A percentile compares a stretch with the other conserved stretches of the same genome.
These are phyloP conservation scores for Calephelis perditalis DNA, from an alignment of 2,888 invertebrate genomes.

Conservation along the genomic window DNA sequence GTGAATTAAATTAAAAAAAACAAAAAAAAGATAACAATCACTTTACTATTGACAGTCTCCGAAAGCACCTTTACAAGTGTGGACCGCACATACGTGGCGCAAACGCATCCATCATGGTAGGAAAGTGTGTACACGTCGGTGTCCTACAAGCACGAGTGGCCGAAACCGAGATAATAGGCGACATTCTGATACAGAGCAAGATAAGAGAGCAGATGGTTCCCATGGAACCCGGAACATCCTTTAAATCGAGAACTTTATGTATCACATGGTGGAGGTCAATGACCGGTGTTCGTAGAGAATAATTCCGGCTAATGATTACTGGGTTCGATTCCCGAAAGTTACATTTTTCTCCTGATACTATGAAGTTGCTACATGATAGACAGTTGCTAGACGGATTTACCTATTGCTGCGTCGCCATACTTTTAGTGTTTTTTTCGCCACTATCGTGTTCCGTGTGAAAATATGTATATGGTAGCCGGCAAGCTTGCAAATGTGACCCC, in stretches of 20 bases:
- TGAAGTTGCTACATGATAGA: too few species aligned
- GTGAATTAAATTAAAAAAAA: too few species aligned
- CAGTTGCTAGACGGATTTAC: too few species aligned
- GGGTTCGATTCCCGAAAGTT: too few species aligned
- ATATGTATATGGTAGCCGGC: too few species aligned
- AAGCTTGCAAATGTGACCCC: too few species aligned
- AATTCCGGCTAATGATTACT: too few species aligned
- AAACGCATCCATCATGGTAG: slow-evolving; percentile 71
- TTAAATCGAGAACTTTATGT: slow-evolving; percentile 31
- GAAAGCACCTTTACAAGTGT: slow-evolving; percentile 19
- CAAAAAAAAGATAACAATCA: slow-evolving; percentile 3
- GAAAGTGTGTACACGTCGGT: slow-evolving; percentile 56
- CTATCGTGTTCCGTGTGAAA: too few species aligned
- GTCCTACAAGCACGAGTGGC: slow-evolving; percentile 66
- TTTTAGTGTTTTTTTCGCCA: too few species aligned
- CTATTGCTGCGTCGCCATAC: too few species aligned
- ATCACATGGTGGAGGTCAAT: slow-evolving; percentile 33
- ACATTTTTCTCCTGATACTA: too few species aligned
- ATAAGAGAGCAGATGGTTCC: slow-evolving; percentile 67
- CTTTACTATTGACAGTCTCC: slow-evolving; percentile 15
- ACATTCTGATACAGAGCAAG: slow-evolving; percentile 72
- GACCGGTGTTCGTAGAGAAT: slow-evolving; percentile 20
- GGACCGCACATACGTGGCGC: slow-evolving; percentile 42
- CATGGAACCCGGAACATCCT: slow-evolving; percentile 59
- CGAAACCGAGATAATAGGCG: slow-evolving; percentile 71